Evolutionary conservation across 1,140 invertebrate species (phyloP).

Genomic region (Brachystomella parvula): DNA sequence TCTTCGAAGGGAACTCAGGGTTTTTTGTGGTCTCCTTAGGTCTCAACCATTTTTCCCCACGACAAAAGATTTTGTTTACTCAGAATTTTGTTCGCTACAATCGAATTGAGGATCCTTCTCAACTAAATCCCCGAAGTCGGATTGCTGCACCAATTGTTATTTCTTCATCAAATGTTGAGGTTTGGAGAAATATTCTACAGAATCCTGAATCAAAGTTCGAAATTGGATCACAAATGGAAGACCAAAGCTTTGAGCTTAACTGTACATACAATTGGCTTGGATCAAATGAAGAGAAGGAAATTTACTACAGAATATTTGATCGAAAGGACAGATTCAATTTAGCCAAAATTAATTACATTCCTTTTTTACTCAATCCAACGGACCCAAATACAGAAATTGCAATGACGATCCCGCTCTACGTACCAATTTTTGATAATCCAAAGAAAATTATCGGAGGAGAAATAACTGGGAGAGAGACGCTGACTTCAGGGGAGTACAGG

Average conservation of each 20-base stretch:
- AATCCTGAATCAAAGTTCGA: conserved; percentile 87
- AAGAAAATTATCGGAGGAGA: conserved; percentile 65
- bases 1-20: conserved; percentile 78
- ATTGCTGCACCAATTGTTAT: conserved; percentile 84
- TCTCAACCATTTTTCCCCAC: conserved; percentile 64
- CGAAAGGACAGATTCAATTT: conserved; percentile 85
- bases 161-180: conserved; percentile 78
- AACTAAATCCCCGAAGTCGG: conserved; percentile 71
- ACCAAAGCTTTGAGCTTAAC: conserved; percentile 88
- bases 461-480: conserved; percentile 73
- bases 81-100: conserved; percentile 83
- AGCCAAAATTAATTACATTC: conserved; percentile 75
- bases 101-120: conserved; percentile 76
- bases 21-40: conserved; percentile 78
- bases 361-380: conserved; percentile 72
- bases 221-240: conserved; percentile 86
- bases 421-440: conserved; percentile 62
- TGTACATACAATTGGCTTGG: conserved; percentile 93
- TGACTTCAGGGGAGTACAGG: conserved; percentile 67
- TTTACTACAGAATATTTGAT: conserved; percentile 75
- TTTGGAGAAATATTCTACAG: conserved; percentile 85
- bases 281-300: conserved; percentile 61
- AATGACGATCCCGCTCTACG: conserved; percentile 60
- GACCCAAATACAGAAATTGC: conserved; percentile 72
- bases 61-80: conserved; percentile 74